phyloP scores from a whole-genome alignment of 2,888 invertebrate species.

The Idaea aversata region DNA sequence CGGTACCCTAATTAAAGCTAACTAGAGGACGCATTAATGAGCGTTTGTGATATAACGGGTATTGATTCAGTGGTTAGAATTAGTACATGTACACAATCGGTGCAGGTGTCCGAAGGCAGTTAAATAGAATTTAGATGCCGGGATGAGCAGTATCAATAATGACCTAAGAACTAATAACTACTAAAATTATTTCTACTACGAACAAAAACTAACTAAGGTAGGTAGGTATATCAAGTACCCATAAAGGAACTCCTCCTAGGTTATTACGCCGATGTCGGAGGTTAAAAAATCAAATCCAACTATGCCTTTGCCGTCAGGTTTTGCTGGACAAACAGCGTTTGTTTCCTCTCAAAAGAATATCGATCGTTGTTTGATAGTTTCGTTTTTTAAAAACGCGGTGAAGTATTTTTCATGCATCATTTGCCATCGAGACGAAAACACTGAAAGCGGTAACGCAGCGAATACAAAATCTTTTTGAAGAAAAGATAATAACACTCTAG shows the following conservation, averaged over 20 bases:
- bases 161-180: too few species aligned
- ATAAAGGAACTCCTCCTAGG: too few species aligned
- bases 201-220: too few species aligned
- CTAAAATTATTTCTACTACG: too few species aligned
- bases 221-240: too few species aligned
- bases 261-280: not conserved
- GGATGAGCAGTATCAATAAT: not conserved
- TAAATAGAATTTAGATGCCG: not conserved
- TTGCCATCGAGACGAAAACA: not conserved
- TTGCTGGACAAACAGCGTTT: not conserved
- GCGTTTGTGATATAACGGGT: constrained; percentile 27
- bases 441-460: not conserved
- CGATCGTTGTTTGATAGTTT: not conserved
- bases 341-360: not conserved
- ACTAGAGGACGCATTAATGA: constrained; percentile 19
- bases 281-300: not conserved
- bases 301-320: not conserved
- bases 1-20: not conserved
- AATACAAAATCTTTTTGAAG: not conserved
- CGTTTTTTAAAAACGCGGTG: not conserved
- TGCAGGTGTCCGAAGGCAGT: constrained; percentile 1
- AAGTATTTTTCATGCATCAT: not conserved
- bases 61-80: constrained; percentile 29
- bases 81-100: constrained; percentile 12
- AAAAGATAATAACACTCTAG: too few species aligned